A percentile compares a stretch with the other conserved stretches of the same genome.
These are phyloP conservation scores for Orthosia gothica DNA, from an alignment of 2,888 invertebrate genomes.

Conservation along the genomic window DNA sequence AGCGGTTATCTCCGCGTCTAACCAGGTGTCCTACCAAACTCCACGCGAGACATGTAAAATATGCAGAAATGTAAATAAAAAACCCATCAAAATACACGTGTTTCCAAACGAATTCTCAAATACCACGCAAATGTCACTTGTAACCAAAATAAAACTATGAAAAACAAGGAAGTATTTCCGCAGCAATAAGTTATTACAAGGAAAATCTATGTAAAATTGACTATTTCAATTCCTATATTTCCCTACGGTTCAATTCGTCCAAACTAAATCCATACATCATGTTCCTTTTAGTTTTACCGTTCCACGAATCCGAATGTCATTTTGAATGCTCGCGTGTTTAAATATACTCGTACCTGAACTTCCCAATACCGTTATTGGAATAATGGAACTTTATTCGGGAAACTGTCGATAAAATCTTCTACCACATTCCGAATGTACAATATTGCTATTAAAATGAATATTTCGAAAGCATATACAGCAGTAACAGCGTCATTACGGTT, in stretches of 20 bases:
- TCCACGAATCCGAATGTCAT: conserved; percentile 44
- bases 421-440: conserved; percentile 20
- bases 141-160: not conserved
- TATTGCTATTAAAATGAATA: conserved; percentile 48
- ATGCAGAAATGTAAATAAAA: too few species aligned
- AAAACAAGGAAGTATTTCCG: not conserved
- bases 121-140: not conserved
- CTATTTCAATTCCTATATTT: conserved; percentile 40
- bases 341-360: conserved; percentile 34
- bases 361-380: conserved; percentile 21
- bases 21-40: too few species aligned
- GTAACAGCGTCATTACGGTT: conserved; percentile 38
- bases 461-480: conserved; percentile 25
- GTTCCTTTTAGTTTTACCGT: conserved; percentile 32
- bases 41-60: too few species aligned
- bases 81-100: too few species aligned
- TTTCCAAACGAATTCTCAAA: too few species aligned
- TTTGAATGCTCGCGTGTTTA: conserved; percentile 30
- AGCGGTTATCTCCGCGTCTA: too few species aligned
- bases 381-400: conserved; percentile 35
- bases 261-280: conserved; percentile 44
- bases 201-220: conserved; percentile 23
- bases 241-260: conserved; percentile 29
- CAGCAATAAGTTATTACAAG: conserved; percentile 9
- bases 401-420: conserved; percentile 45